A percentile compares a stretch with the other conserved stretches of the same genome.
Conservation (phyloP, 1,140 invertebrate genomes). For the Phortica variegata region DNA sequence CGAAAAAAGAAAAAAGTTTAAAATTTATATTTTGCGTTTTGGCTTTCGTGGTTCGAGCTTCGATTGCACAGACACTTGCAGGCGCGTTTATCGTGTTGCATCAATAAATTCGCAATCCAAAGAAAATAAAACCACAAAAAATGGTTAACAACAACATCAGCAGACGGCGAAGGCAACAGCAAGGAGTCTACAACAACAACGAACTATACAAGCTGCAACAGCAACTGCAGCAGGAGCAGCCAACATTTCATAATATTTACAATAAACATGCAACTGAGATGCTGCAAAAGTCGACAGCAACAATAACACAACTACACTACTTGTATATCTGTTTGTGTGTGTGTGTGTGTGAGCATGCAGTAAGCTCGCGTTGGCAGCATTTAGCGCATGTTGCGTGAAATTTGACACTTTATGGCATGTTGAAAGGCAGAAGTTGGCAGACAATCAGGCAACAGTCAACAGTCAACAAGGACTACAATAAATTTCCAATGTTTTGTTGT, state of each 20-base stretch:
- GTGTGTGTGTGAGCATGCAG: neutral
- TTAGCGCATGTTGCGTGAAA: constrained; percentile 53
- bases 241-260: constrained; percentile 56
- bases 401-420: constrained; percentile 40
- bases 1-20: too few species aligned
- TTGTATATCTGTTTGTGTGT: neutral
- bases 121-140: too few species aligned
- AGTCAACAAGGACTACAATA: too few species aligned
- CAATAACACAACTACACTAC: neutral
- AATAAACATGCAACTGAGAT: constrained; percentile 53
- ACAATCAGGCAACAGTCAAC: too few species aligned
- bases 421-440: too few species aligned
- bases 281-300: constrained; percentile 8
- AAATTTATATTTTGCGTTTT: constrained; percentile 13
- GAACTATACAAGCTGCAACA: constrained; percentile 5
- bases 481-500: too few species aligned
- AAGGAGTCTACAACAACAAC: too few species aligned
- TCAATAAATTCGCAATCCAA: constrained; percentile 48
- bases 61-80: constrained; percentile 3
- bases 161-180: constrained; percentile 11
- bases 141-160: too few species aligned
- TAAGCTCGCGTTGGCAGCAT: constrained; percentile 33
- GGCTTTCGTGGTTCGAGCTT: constrained; percentile 28
- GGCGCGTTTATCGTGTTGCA: constrained; percentile 48
- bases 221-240: constrained; percentile 32